Evolutionary conservation across 1,140 invertebrate species (phyloP).

Genomic region (Atopsyche davidsoni): DNA sequence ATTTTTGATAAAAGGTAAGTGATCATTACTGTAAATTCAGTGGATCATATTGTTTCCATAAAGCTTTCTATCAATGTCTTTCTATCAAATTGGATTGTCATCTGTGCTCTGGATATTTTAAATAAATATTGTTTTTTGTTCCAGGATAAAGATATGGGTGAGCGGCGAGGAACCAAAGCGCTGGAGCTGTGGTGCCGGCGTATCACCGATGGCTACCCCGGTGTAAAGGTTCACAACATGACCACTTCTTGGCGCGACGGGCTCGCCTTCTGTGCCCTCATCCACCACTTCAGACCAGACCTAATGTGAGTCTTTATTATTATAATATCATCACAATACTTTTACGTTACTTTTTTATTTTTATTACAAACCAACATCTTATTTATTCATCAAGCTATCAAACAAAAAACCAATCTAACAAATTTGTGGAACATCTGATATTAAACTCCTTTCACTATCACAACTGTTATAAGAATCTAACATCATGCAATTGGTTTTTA

Average conservation of each 20-base stretch:
- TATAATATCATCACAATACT: no score
- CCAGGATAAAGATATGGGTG: conserved; percentile 57
- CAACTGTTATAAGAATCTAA: no score
- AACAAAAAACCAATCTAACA: no score
- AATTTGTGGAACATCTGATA: no score
- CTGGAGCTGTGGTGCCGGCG: conserved; percentile 83
- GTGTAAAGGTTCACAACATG: conserved; percentile 86
- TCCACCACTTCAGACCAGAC: conserved; percentile 92
- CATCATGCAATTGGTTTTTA: no score
- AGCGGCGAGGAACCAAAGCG: conserved; percentile 78
- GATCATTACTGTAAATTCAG: not conserved
- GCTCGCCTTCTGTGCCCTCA: conserved; percentile 92
- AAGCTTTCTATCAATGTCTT: no score
- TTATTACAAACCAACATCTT: no score
- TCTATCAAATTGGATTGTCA: no score
- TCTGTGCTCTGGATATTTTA: no score
- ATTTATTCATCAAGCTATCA: no score
- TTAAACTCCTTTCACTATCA: no score
- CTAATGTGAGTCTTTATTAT: conserved; percentile 86
- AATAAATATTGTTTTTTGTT: conserved; percentile 3
- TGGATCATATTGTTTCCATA: conserved; percentile 1
- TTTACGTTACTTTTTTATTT: no score
- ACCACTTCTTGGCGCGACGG: conserved; percentile 91
- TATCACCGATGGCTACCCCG: conserved; percentile 80
- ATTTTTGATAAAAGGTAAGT: not conserved